These are phyloP conservation scores for Eristalis tenax DNA, from an alignment of 2,888 invertebrate genomes.

Conservation along the genomic window DNA sequence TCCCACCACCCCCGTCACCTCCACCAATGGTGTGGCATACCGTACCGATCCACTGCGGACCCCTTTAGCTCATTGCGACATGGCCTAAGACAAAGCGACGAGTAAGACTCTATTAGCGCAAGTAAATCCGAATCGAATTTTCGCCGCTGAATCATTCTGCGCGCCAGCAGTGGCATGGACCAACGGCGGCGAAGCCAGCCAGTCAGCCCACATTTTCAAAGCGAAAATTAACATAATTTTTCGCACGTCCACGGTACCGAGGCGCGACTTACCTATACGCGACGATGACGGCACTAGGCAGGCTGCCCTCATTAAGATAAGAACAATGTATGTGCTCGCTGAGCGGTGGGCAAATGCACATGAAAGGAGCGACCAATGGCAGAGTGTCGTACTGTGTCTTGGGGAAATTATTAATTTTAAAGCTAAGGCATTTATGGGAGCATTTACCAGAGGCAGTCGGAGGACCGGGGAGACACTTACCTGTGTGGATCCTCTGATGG, in stretches of 20 bases:
- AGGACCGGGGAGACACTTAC: constrained; percentile 83
- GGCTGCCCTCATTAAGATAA: constrained; percentile 65
- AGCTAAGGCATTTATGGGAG: constrained; percentile 47
- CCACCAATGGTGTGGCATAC: background rate
- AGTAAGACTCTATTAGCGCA: constrained; percentile 65
- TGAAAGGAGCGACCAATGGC: constrained; percentile 53
- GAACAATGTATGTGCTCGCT: constrained; percentile 53
- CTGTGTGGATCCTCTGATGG: constrained; percentile 98
- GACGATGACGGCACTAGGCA: constrained; percentile 17
- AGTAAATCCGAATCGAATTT: constrained; percentile 63
- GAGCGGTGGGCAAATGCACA: constrained; percentile 44
- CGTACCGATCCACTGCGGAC: constrained; percentile 27
- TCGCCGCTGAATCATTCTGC: constrained; percentile 56
- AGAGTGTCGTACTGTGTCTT: constrained; percentile 43
- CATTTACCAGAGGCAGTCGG: constrained; percentile 2
- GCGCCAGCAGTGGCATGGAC: constrained; percentile 36
- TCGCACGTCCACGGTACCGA: constrained; percentile 49
- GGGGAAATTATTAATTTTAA: constrained; percentile 44
- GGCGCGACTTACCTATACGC: background rate
- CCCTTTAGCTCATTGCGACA: constrained; percentile 47
- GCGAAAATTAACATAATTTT: constrained; percentile 66
- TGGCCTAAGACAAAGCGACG: constrained; percentile 52
- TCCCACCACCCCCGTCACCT: background rate
- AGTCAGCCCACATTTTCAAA: constrained; percentile 46
- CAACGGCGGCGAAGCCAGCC: background rate